These are phyloP conservation scores for Notocelia uddmanniana DNA, from an alignment of 2,888 invertebrate genomes.

Conservation along the genomic window DNA sequence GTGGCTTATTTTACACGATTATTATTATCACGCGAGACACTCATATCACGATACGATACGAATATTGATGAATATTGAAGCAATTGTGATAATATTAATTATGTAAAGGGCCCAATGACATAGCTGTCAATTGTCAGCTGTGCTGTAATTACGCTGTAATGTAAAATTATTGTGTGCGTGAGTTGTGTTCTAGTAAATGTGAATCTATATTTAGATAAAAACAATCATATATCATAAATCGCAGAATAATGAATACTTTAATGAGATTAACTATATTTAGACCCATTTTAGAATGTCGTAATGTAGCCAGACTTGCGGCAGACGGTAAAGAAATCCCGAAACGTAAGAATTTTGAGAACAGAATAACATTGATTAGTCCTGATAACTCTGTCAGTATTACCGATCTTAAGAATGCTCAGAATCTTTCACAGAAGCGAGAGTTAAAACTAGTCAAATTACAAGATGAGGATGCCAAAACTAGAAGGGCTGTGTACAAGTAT, in stretches of 20 bases:
- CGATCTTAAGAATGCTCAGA: slow-evolving; percentile 89
- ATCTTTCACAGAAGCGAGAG: slow-evolving; percentile 88
- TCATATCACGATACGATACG: too few species aligned
- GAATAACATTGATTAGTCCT: slow-evolving; percentile 88
- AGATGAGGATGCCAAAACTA: slow-evolving; percentile 88
- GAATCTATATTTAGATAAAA: not conserved
- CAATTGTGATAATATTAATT: too few species aligned
- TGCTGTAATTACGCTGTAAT: too few species aligned
- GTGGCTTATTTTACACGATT: too few species aligned
- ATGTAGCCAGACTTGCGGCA: slow-evolving; percentile 66
- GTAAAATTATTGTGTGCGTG: too few species aligned
- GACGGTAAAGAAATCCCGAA: slow-evolving; percentile 80
- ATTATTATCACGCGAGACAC: too few species aligned
- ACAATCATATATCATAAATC: slow-evolving; percentile 8
- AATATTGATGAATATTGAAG: too few species aligned
- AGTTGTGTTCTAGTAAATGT: too few species aligned
- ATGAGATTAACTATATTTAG: slow-evolving; percentile 57
- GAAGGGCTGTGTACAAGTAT: slow-evolving; percentile 89
- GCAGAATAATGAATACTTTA: slow-evolving; percentile 65
- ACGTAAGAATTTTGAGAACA: slow-evolving; percentile 70
- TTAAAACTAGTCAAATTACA: slow-evolving; percentile 89
- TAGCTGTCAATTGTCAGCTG: not conserved
- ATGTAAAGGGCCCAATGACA: too few species aligned
- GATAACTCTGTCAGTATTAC: slow-evolving; percentile 86
- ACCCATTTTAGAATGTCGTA: slow-evolving; percentile 62